Base-by-base conservation (phyloP, 2,113 vertebrate species). In the Brienomyrus longianalis region DNA sequence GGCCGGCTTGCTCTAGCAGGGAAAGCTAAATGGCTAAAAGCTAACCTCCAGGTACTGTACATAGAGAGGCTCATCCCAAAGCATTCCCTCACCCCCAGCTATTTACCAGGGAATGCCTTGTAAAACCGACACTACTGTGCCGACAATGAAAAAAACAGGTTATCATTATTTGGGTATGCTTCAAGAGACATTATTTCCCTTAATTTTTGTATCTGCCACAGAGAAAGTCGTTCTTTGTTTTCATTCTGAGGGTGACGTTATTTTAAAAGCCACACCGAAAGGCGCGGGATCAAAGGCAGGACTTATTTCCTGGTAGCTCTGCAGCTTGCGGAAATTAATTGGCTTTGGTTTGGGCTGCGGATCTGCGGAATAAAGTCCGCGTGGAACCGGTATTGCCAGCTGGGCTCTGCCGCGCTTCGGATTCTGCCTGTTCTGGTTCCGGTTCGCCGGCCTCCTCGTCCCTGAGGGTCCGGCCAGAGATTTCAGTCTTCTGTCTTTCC, bases 271-370 rank as follows among this genome's bases (percentile, higher is more conserved):
- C 51, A 47, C 39, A 23, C 3, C 19, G 48, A 39, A 54, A 19
- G 35, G 27, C 6, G n/a, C 3, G 6, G 56, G 51, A 85, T 89
- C 52, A 89, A 89, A 89, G 19, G 77, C 21, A 83, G 80, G 51
- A 89, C 52, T 85, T 85, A 62, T 62, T 66, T 85, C 7, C 35
- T 62, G 7, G 74, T n/a, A 56, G 77, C 21, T 59, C 88, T 56
- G 83, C 88, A 89, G 52, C 74, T 84, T 89, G 39, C 35, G 13
- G 89, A 89, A 85, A 85, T 89, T 62, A 85, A 62, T 85, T 89
- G 77, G 89, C 77, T 39, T 35, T 89, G 43, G 89, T 89, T 89
- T 43, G 47, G 52, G 43, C 52, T 48, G 39, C 6, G 54, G 77
- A 62, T 45, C 88, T 43, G 31, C 35, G 43, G 52, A 62, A 62